phyloP scores from a whole-genome alignment of 1,140 invertebrate genomes.

The Scaptomyza pallida region DNA sequence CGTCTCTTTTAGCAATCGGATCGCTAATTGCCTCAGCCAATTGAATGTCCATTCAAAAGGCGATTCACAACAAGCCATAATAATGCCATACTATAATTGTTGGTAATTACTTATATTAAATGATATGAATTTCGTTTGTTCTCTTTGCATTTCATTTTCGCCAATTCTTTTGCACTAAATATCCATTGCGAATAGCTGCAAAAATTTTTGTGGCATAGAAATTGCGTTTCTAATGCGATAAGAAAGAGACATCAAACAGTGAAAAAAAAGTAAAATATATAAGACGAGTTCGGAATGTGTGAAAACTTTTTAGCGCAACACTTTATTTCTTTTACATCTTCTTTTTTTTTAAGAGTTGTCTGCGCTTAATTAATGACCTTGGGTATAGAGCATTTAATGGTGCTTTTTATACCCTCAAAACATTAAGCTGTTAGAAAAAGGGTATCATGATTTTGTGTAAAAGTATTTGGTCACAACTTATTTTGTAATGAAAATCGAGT shows the following conservation, averaged over 20 bases:
- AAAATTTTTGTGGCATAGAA: neutral
- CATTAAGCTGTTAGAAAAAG: too few species aligned
- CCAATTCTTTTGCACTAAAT: slow-evolving; percentile 20
- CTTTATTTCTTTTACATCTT: neutral
- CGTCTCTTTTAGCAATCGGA: slow-evolving; percentile 50
- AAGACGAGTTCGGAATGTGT: neutral
- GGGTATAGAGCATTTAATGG: too few species aligned
- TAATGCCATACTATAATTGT: slow-evolving; percentile 13
- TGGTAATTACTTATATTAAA: slow-evolving; percentile 36
- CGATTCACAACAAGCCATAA: slow-evolving; percentile 16
- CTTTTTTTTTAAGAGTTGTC: neutral
- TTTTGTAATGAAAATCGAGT: too few species aligned
- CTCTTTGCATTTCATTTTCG: slow-evolving; percentile 14
- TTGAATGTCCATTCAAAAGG: slow-evolving; percentile 49
- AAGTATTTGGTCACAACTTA: too few species aligned
- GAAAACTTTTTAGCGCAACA: neutral
- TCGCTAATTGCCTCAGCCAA: slow-evolving; percentile 59
- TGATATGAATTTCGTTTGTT: slow-evolving; percentile 4
- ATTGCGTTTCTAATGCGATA: neutral
- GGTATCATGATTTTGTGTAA: too few species aligned
- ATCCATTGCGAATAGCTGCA: too few species aligned
- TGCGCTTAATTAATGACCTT: neutral
- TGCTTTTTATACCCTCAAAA: too few species aligned
- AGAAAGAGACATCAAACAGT: neutral
- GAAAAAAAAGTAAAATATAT: too few species aligned